Percentiles rank a stretch among this genome's conserved stretches.
Evolutionary conservation across 2,888 invertebrate genomes (phyloP).

Genomic region (Athrips mouffetella): DNA sequence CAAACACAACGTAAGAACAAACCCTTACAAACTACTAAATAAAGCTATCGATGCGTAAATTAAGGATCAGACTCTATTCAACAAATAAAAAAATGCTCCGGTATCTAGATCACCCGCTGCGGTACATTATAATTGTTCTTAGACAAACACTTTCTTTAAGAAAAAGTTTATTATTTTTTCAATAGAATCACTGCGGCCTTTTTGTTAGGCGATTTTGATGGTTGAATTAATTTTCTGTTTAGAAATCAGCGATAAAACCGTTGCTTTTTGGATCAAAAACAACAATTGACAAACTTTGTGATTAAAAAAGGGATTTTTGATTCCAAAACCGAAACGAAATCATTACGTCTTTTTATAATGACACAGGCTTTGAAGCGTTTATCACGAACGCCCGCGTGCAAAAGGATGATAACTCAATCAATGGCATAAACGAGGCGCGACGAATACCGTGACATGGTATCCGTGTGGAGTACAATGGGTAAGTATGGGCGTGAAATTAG

Average conservation of each 20-base stretch:
- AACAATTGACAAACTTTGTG: conserved; percentile 15
- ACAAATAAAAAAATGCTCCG: conserved; percentile 47
- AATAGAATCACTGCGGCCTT: conserved; percentile 52
- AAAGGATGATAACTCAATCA: conserved; percentile 63
- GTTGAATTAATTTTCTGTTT: conserved; percentile 61
- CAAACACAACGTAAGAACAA: conserved; percentile 65
- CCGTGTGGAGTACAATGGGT: conserved; percentile 62
- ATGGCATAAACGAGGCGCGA: conserved; percentile 52
- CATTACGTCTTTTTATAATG: neutral
- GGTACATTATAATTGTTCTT: conserved; percentile 68
- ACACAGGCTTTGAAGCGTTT: conserved; percentile 16
- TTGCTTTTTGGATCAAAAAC: conserved; percentile 23
- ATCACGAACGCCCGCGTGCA: conserved; percentile 24
- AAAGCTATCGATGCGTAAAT: conserved; percentile 74
- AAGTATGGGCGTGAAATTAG: conserved; percentile 73
- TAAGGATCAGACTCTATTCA: conserved; percentile 69
- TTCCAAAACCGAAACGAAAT: neutral
- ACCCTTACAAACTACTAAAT: conserved; percentile 67
- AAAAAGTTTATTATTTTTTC: conserved; percentile 63
- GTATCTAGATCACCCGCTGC: conserved; percentile 71
- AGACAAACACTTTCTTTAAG: conserved; percentile 73
- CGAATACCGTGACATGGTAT: conserved; percentile 70
- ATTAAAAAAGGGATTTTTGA: conserved; percentile 3
- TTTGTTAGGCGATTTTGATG: conserved; percentile 55
- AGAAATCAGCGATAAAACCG: conserved; percentile 41